Evolutionary conservation across 2,797 vertebrate genomes (phyloP).

Genomic region (Lindbergichthys nudifrons): DNA sequence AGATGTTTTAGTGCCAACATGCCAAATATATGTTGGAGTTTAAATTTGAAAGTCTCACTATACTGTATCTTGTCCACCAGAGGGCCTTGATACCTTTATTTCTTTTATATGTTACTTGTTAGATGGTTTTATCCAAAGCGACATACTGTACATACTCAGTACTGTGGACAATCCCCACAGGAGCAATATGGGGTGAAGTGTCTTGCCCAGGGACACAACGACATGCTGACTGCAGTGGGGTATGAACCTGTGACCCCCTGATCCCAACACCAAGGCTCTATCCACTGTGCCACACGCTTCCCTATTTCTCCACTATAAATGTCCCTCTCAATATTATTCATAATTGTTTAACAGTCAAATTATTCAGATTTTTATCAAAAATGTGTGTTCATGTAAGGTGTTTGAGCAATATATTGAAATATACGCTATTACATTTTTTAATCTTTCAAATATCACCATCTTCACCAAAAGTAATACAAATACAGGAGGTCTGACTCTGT

Average conservation of each 20-base stretch:
- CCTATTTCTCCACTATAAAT: neutral
- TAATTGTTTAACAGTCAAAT: neutral
- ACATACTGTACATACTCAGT: too few species aligned
- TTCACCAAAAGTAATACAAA: neutral
- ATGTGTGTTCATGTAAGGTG: neutral
- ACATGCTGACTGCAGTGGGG: too few species aligned
- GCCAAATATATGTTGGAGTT: neutral
- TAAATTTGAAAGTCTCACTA: neutral
- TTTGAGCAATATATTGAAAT: neutral
- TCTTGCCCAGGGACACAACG: too few species aligned
- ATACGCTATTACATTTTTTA: too few species aligned
- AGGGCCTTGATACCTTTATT: neutral
- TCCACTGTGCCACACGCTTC: too few species aligned
- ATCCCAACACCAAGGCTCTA: too few species aligned
- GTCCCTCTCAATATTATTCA: neutral
- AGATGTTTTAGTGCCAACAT: neutral
- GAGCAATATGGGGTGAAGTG: too few species aligned
- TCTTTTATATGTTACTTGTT: too few species aligned
- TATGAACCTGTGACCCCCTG: too few species aligned
- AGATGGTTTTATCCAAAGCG: too few species aligned
- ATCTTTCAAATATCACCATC: too few species aligned
- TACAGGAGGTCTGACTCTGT: neutral
- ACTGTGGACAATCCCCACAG: too few species aligned
- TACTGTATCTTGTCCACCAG: constrained; percentile 20
- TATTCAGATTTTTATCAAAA: neutral